Evolutionary conservation across 2,113 vertebrate genomes (phyloP).

Genomic region (Leucoraja erinaceus): DNA sequence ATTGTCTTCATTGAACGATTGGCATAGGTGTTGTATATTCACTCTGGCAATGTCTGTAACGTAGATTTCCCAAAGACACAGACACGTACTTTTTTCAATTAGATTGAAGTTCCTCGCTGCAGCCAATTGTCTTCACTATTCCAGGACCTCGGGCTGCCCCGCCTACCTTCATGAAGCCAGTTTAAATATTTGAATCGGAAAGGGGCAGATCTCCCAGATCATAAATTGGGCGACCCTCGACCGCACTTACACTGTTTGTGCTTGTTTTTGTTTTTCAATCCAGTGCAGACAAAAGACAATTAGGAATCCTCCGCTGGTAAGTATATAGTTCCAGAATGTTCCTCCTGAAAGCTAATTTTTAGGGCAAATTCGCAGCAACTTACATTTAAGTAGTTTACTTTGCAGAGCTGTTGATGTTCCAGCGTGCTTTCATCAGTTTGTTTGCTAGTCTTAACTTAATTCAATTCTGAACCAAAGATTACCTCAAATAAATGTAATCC

Average conservation of each 20-base stretch:
- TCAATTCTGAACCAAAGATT: not conserved
- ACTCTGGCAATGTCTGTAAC: not conserved
- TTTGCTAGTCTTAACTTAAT: not conserved
- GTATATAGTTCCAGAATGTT: not conserved
- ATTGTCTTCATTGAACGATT: not conserved
- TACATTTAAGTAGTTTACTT: not conserved
- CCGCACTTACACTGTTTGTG: conserved; percentile 41
- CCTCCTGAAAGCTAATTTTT: not conserved
- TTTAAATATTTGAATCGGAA: not conserved
- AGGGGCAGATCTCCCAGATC: conserved; percentile 42
- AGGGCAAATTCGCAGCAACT: not conserved
- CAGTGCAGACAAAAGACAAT: not conserved
- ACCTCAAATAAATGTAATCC: not conserved
- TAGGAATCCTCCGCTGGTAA: not conserved
- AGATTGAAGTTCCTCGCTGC: not conserved
- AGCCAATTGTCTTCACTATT: conserved; percentile 5
- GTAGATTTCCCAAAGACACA: not conserved
- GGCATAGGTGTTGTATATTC: not conserved
- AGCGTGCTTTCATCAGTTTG: not conserved
- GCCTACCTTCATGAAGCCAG: conserved; percentile 58
- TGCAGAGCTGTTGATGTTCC: too few species aligned
- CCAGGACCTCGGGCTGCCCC: conserved; percentile 42
- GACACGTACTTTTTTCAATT: conserved; percentile 7
- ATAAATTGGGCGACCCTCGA: conserved; percentile 44
- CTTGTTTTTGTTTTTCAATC: not conserved